Evolutionary conservation across 2,113 vertebrate genomes (phyloP), one percentile per base, ranked within the genome.

Genomic region (Ceratotherium simum): DNA sequence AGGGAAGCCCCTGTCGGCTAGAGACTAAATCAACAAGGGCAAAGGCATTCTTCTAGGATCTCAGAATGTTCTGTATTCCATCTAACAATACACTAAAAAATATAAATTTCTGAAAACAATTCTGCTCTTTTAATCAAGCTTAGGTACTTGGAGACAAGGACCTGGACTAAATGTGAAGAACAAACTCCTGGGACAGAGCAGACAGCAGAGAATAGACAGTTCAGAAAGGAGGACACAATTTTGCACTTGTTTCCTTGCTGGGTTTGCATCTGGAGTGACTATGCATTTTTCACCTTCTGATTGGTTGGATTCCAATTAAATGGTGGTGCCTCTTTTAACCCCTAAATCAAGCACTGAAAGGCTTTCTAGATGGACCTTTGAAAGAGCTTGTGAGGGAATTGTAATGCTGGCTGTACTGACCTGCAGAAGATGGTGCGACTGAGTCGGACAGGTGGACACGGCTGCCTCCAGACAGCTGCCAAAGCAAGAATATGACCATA

Each of bases 391-490:
- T 82, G 97, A 97, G 97, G 96, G 29, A 20, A 4, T 1, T 23
- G 31, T 6, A 75, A 97, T 65, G 94, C 95, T 97, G 64, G 98
- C 95, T 95, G 92, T 92, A 99, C 99, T 98, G 98, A 99, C 99
- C 99, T 99, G 99, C 96, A 85, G 98, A 96, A 42, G 99, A 98
- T 95, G 99, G 98, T 75, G 98, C 96, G 51, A 92, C 99, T 0
- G 99, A 62, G 12, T 99, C 99, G 65, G 98, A 91, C 8, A 98
- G 98, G 70, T 98, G 98, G 98, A 98, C 95, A 73, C 96, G 97
- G 98, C 72, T 62, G 54, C 95, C 96, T 98, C 99, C 99, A 1
- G 99, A 98, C 90, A 98, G 99, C 99, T 99, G 98, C 79, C 83
- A 98, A 69, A 46, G 89, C 81, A 98, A 97, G 96, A 82, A 86